A percentile compares a stretch with the other conserved stretches of the same genome.
Conservation (phyloP, 1,140 invertebrate genomes). For the Antheraea pernyi region DNA sequence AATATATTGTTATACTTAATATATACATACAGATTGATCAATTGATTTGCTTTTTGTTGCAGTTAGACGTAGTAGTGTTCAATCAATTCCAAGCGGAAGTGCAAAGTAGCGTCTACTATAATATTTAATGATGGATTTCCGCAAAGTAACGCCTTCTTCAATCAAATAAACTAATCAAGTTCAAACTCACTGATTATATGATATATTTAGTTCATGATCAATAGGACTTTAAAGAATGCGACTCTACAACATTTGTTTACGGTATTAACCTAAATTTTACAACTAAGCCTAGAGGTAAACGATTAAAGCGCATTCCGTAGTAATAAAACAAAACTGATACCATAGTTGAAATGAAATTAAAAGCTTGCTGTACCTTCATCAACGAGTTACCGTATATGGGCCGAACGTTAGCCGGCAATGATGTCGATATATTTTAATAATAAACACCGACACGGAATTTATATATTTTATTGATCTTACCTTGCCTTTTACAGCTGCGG, state of each 20-base stretch:
- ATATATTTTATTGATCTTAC: background rate
- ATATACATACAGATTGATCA: too few relatives aligned
- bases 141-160: too few relatives aligned
- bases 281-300: background rate
- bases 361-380: conserved; percentile 4
- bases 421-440: background rate
- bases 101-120: too few relatives aligned
- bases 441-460: conserved; percentile 1
- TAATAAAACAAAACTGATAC: conserved; percentile 1
- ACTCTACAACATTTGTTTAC: background rate
- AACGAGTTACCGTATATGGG: background rate
- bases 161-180: too few relatives aligned
- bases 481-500: background rate
- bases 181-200: too few relatives aligned
- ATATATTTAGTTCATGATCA: background rate
- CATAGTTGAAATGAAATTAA: background rate
- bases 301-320: background rate
- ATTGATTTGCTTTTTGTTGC: too few relatives aligned
- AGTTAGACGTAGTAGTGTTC: too few relatives aligned
- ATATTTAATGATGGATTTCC: too few relatives aligned
- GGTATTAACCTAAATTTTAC: background rate
- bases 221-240: background rate
- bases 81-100: too few relatives aligned
- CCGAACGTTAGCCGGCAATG: background rate
- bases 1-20: too few relatives aligned